Conservation (phyloP, 2,113 vertebrate species). For the Speoplatyrhinus poulsoni region DNA sequence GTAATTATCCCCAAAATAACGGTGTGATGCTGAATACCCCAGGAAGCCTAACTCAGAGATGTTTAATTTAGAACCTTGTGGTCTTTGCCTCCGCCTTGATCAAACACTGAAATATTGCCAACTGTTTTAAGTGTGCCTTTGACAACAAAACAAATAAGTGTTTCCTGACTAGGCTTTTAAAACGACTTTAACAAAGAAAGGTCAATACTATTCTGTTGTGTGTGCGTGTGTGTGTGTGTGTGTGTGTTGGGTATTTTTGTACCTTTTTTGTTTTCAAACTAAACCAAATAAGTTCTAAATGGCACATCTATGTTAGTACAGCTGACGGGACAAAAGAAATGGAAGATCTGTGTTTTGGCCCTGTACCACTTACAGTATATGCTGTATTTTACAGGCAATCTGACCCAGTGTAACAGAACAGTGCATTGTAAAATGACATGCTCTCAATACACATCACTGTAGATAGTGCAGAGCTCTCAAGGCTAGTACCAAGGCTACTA, state of each 20-base stretch:
- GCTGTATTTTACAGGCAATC: too few species aligned
- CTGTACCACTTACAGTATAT: too few species aligned
- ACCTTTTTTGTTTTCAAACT: background rate
- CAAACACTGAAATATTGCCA: background rate
- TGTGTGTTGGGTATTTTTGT: too few species aligned
- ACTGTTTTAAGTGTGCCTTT: background rate
- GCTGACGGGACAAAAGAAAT: too few species aligned
- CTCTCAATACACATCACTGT: too few species aligned
- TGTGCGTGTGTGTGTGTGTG: background rate
- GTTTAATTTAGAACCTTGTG: conserved; percentile 19
- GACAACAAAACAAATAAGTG: background rate
- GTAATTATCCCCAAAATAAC: background rate
- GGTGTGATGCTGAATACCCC: background rate
- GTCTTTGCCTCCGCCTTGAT: background rate
- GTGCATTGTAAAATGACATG: too few species aligned
- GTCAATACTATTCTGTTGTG: background rate
- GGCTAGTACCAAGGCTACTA: too few species aligned
- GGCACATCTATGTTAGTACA: too few species aligned
- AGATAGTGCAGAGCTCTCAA: too few species aligned
- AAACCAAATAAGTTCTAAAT: too few species aligned
- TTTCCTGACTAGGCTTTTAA: background rate
- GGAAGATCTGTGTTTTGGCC: too few species aligned
- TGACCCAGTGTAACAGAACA: too few species aligned
- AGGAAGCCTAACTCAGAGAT: conserved; percentile 16
- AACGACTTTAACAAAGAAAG: background rate